Conservation (phyloP, 2,797 vertebrate genomes). For the Catostomus latipinnis region DNA sequence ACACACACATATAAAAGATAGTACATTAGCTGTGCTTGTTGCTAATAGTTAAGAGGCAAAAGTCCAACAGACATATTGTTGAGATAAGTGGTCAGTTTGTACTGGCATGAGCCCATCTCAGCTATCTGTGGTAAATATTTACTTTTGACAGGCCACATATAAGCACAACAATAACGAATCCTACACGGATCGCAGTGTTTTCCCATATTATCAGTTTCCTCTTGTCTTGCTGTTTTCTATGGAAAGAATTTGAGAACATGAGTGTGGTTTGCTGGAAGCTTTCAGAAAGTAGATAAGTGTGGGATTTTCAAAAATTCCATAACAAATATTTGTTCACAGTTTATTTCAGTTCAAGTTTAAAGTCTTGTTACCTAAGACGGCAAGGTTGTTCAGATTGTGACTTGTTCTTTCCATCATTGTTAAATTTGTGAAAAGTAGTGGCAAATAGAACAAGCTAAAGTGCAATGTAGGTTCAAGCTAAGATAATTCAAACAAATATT, state of each 20-base stretch:
- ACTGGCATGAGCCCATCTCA: constrained; percentile 14
- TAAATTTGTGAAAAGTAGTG: background rate
- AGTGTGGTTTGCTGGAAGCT: background rate
- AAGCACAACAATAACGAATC: background rate
- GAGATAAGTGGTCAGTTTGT: constrained; percentile 5
- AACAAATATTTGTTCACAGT: constrained; percentile 8
- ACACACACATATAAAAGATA: background rate
- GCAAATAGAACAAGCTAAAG: background rate
- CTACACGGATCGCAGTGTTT: constrained; percentile 19
- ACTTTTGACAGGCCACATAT: constrained; percentile 14
- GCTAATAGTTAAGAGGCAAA: background rate
- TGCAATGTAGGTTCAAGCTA: background rate
- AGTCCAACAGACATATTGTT: constrained; percentile 5
- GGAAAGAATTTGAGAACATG: constrained; percentile 35
- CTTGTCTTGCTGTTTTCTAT: constrained; percentile 16
- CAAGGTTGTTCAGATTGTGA: background rate
- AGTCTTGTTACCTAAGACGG: background rate
- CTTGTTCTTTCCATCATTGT: background rate
- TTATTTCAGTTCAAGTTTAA: background rate
- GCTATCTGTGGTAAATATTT: constrained; percentile 43
- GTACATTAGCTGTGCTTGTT: background rate
- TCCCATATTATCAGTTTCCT: constrained; percentile 30
- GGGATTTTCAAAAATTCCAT: background rate
- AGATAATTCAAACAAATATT: background rate
- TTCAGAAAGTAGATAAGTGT: constrained; percentile 29